phyloP scores from a whole-genome alignment of 2,888 invertebrate species.

The Globia sparganii region DNA sequence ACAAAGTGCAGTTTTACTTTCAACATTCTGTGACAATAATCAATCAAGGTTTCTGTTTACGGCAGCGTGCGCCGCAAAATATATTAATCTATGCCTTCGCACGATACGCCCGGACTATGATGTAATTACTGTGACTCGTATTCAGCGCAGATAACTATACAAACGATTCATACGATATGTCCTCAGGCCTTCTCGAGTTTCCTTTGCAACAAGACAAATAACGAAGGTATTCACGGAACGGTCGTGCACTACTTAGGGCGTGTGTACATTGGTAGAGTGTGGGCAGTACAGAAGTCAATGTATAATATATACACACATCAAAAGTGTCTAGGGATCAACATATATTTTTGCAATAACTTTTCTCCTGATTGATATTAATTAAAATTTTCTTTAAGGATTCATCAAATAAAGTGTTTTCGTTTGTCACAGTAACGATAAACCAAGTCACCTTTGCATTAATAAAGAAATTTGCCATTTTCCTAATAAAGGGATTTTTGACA shows the following conservation, averaged over 20 bases:
- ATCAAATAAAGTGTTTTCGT: no score
- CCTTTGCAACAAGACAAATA: background rate
- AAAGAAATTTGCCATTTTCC: no score
- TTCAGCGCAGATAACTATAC: slow-evolving; percentile 4
- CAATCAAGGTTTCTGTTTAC: slow-evolving; percentile 66
- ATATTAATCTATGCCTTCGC: slow-evolving; percentile 29
- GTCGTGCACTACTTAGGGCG: background rate
- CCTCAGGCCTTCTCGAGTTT: background rate
- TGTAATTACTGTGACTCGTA: slow-evolving; percentile 27
- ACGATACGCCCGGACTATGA: slow-evolving; percentile 5
- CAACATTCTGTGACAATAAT: slow-evolving; percentile 45
- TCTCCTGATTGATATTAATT: no score
- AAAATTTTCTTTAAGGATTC: no score
- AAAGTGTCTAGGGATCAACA: no score
- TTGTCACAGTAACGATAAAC: no score
- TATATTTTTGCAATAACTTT: no score
- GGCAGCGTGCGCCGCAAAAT: slow-evolving; percentile 18
- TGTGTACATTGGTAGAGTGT: background rate
- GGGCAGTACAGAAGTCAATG: background rate
- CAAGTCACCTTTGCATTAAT: no score
- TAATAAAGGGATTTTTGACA: no score
- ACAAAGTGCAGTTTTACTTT: background rate
- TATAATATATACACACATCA: no score
- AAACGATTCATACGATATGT: slow-evolving; percentile 7
- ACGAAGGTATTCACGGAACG: background rate